phyloP scores from a whole-genome alignment of 2,113 vertebrate genomes.

The Aviceda subcristata region DNA sequence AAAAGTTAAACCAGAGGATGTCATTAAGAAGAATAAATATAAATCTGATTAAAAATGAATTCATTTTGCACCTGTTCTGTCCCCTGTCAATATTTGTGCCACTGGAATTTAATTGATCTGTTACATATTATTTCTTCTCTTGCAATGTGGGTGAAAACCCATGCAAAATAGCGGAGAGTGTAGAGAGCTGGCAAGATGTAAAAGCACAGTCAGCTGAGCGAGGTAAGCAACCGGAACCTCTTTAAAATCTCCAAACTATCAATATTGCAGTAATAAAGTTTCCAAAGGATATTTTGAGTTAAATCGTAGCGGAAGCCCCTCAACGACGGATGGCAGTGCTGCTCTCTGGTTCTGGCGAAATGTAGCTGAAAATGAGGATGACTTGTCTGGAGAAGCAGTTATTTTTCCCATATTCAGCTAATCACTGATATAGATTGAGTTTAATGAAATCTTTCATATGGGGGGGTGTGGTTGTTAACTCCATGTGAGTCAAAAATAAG shows the following conservation, averaged over 20 bases:
- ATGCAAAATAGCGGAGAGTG: fast-evolving
- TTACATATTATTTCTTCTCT: background rate
- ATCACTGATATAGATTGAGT: fast-evolving
- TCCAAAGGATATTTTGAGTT: background rate
- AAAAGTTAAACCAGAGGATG: background rate
- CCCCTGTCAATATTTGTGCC: background rate
- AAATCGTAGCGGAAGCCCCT: background rate
- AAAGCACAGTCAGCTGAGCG: background rate
- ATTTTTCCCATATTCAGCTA: background rate
- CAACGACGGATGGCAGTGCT: background rate
- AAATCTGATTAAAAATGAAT: background rate
- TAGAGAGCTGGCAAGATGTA: background rate
- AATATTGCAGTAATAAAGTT: background rate
- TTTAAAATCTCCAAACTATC: background rate
- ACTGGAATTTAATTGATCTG: background rate
- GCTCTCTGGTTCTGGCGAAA: background rate
- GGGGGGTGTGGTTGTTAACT: background rate
- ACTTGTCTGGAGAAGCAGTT: background rate
- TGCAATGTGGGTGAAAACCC: background rate
- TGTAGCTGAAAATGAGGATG: background rate
- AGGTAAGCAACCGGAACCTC: background rate
- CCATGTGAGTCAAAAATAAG: background rate
- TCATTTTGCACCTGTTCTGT: background rate
- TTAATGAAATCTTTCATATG: background rate
- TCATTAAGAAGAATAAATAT: background rate